These are phyloP conservation scores for Crax fasciolata DNA, from an alignment of 2,797 vertebrate species.

Conservation along the genomic window DNA sequence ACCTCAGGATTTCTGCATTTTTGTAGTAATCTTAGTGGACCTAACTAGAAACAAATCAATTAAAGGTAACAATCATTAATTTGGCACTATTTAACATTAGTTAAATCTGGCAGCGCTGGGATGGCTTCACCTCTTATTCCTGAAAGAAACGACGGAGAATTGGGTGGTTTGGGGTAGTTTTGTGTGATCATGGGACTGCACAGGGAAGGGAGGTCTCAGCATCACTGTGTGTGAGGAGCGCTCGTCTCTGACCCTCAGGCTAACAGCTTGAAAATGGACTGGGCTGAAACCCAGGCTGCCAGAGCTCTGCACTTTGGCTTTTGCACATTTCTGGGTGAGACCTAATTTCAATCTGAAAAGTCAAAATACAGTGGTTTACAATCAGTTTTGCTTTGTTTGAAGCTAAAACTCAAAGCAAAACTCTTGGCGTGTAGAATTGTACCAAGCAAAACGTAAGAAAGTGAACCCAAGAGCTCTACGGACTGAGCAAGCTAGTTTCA, in stretches of 20 bases:
- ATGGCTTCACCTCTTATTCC: not conserved
- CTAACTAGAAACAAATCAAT: not conserved
- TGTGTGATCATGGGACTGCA: not conserved
- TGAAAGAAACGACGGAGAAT: not conserved
- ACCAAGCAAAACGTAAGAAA: constrained; percentile 34
- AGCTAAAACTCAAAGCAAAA: constrained; percentile 66
- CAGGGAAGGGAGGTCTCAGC: not conserved
- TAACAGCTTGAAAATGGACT: not conserved
- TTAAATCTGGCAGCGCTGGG: not conserved
- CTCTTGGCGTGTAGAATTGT: not conserved
- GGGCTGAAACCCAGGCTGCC: not conserved
- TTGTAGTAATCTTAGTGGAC: not conserved
- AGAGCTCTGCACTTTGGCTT: not conserved
- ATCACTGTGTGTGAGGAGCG: not conserved
- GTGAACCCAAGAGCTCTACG: constrained; percentile 6
- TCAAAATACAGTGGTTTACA: not conserved
- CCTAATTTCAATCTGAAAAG: constrained; percentile 4
- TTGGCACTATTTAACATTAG: not conserved
- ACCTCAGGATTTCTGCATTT: not conserved
- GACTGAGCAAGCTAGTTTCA: constrained; percentile 42
- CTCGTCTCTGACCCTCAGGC: not conserved
- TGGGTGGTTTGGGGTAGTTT: not conserved
- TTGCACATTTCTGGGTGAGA: not conserved
- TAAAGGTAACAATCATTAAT: not conserved
- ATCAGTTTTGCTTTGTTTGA: constrained; percentile 50